Base-by-base conservation (phyloP, 1,140 invertebrate genomes). In the Matsumurasca onukii region DNA sequence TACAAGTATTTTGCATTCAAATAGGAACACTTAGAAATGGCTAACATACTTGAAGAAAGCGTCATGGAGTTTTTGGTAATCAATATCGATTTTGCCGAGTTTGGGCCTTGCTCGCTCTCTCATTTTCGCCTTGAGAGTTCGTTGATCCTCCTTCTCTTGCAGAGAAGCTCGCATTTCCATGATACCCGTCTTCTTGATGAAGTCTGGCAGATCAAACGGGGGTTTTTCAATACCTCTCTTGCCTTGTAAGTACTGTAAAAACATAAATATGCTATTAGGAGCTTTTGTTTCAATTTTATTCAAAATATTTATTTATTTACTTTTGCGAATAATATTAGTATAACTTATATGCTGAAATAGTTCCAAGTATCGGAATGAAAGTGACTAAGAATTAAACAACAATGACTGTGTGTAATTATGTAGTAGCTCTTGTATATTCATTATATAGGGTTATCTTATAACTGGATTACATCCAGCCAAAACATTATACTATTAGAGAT, bases 41-140 rank as follows among this genome's bases (percentile, higher is more conserved):
- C n/a, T n/a, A n/a, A 57, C 82, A 82, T 76, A 88, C 83, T 96
- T 96, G 83, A 99, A 99, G 81, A 99, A 99, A 0, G 98, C 98
- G 79, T 99, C 98, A 76, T 99, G 98, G 31, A 99, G 81, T 77
- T 99, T 99, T 79, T 99, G 97, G 80, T 99, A 99, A 82, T 99
- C 98, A 74, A 99, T 99, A 78, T 99, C 98, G 73, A 99, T 99
- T 84, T 99, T 99, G 12, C 98, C 98, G 75, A 99, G 86, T 80
- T 99, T 99, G 0, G 98, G 98, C 31, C 98, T 83, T 0, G 97
- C 91, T 69, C 95, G 87, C 81, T 99, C 98, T 31, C 97, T 85
- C 97, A 99, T 99, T 83, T 99, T 99, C 0, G 95, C 91, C 79
- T 99, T 99, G 3, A 99, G 80, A 0, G 95, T 95, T 77, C 98